Base-by-base conservation (phyloP, 2,888 invertebrate species). In the Eupithecia pulchellata region DNA sequence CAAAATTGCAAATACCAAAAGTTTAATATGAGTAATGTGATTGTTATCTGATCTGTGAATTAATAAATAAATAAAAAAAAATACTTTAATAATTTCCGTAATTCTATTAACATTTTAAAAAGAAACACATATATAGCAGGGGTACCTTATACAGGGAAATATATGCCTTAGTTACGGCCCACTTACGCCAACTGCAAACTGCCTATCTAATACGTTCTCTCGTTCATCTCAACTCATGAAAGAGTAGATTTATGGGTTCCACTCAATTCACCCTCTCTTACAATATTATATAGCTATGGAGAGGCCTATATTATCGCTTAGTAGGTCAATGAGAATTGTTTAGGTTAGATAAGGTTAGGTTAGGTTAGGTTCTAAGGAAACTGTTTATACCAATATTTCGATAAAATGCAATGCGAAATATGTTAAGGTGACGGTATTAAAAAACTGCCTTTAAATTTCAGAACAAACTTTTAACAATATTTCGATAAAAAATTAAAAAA, bases 221-320 rank as follows among this genome's bases (percentile, higher is more conserved):
- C 58, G 58, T 47, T 66, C 58, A 42, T 58, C 66, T 11, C 58
- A 11, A n/a, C 70, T 71, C 70, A 66, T 70, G 70, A 71, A 66
- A 63, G 66, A 66, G 27, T 30, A 64, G 66, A 71, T 71, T 71
- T 62, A 71, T 71, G 62, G 52, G 47, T 30, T n/a, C 36, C 9
- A 52, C 13, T 47, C 17, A 47, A 36, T 34, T 27, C 42, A n/a
- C 29, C 29, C 27, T 61, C 4, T 52, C 25, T 13, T 4, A 25
- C 25, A 13, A 9, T 47, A 4, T n/a, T n/a, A n/a, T n/a, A n/a
- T n/a, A 13, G 4, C 1, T 1, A 52, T 11, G 1, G 4, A 20
- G 27, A 29, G 52, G 39, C 39, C 20, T 36, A n/a, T 5, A 39
- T 29, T 57, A 27, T 57, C 17, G 27, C 17, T 57, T 57, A 29